Conservation (phyloP, 1,140 invertebrate genomes). For the Papilio machaon region DNA sequence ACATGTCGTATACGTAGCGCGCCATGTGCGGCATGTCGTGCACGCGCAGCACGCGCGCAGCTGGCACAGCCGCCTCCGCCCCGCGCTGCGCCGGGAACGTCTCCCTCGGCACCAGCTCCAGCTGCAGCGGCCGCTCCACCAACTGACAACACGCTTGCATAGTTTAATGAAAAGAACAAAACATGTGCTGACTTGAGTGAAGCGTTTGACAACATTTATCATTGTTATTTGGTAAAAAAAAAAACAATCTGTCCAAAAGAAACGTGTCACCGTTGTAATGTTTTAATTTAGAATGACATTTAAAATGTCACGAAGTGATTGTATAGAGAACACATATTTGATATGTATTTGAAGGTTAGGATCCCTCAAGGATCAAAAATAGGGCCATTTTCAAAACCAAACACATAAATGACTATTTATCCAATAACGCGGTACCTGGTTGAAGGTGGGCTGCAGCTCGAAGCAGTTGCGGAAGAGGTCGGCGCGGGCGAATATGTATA, state of each 20-base stretch:
- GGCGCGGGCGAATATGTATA: constrained; percentile 97
- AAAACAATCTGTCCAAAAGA: background rate
- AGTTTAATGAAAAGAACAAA: background rate
- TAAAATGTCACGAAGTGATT: background rate
- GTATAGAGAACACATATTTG: background rate
- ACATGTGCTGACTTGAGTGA: background rate
- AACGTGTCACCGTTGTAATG: background rate
- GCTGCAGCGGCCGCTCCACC: constrained; percentile 86
- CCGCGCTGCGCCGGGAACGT: constrained; percentile 87
- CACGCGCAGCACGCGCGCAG: constrained; percentile 81
- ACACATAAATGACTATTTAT: too few relatives aligned
- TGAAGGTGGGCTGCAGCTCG: constrained; percentile 97
- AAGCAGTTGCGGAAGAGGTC: constrained; percentile 98
- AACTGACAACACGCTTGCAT: constrained; percentile 62
- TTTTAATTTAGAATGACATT: background rate
- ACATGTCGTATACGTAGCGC: constrained; percentile 95
- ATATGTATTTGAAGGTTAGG: background rate
- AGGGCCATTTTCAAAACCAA: too few relatives aligned
- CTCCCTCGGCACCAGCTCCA: constrained; percentile 91
- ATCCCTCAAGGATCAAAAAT: background rate
- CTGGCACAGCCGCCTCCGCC: constrained; percentile 60
- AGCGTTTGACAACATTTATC: background rate
- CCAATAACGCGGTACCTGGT: constrained; percentile 84
- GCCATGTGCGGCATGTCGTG: constrained; percentile 97
- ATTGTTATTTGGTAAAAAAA: background rate